Base-by-base conservation (phyloP, 2,888 invertebrate genomes). In the Seladonia tumulorum region DNA sequence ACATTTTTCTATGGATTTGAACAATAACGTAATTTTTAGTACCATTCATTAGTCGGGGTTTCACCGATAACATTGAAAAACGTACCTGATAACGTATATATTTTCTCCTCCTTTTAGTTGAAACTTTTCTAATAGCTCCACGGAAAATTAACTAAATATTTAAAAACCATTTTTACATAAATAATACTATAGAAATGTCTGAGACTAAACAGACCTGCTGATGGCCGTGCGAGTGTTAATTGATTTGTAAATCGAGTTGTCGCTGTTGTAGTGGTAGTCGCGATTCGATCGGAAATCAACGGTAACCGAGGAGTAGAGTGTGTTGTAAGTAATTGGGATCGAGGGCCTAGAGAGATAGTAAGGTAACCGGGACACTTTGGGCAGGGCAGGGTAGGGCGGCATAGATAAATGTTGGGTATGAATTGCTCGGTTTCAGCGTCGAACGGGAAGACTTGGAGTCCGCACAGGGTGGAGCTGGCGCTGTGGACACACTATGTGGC, bases 401-500 rank as follows among this genome's bases (percentile, higher is more conserved):
- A 66, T 66, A 35, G 18, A 35, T 66, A 35, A 66, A 16, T 66
- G 18, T 66, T 35, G 35, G 66, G 18, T 66, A 63, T 35, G 66
- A 35, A 66, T 66, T 66, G 66, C 16, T 79, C 89, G 63, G 92
- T 94, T 39, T 22, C 93, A 96, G 96, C 94, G 89, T 93, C 94
- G 79, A 95, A 95, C 81, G 95, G 94, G 68, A 94, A 93, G 70
- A 91, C 92, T 66, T 97, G 96, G 96, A 96, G 95, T 86, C 95
- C 96, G 39, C 96, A 96, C 93, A 96, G 97, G 96, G 98, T 99
- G 81, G 99, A 99, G 95, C 95, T 99, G 93, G 98, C 99, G 71
- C 95, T 99, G 92, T 99, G 99, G 99, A 98, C 99, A 82, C 98
- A 99, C 95, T 97, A 97, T 95, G 97, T 98, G 82, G 97, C 98